Base-by-base conservation (phyloP, 1,140 invertebrate species). In the Drosophila sp. region DNA sequence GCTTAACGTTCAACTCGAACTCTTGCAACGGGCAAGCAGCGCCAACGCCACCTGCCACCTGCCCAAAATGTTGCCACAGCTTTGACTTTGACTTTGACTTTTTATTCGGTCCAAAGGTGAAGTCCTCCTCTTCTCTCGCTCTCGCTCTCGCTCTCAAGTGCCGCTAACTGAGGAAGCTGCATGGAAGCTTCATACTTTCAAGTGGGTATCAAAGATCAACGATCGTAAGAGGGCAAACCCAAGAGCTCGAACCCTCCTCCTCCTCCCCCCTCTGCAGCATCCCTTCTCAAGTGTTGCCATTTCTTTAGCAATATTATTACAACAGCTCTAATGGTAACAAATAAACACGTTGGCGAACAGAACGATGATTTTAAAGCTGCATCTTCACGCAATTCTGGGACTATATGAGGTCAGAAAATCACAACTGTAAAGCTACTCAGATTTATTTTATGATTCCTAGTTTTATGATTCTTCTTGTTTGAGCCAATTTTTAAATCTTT, bases 121-220 rank as follows among this genome's bases (percentile, higher is more conserved):
- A 54, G 56, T 14, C 32, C 7, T 36, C 14, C 32, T 7, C 27
- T 21, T 48, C 45, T 27, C 45, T 14, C 18, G 14, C 7, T 18
- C 8, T 46, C 45, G n/a, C 11, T 5, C 8, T 7, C 13, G 29
- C 2, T 18, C 41, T 69, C 65, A 32, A 70, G 66, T 70, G 67
- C 62, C 71, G 38, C 43, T 67, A 56, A 38, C 36, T 38, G 36
- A 38, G 36, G 36, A 38, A 38, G 36, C 36, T 38, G 36, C 36
- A 38, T 72, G 34, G 34, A 36, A 83, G 80, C 80, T 84, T 72
- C 58, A 80, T 72, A 36, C 57, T 7, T 14, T 43, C 41, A 48
- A 79, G 80, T 84, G 80, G 76, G 67, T 83, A 83, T 83, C 80
- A 76, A 75, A 84, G 80, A 83, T 80, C 80, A 83, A 83, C 76